Evolutionary conservation across 2,888 invertebrate genomes (phyloP).

Genomic region (Biston betularia): DNA sequence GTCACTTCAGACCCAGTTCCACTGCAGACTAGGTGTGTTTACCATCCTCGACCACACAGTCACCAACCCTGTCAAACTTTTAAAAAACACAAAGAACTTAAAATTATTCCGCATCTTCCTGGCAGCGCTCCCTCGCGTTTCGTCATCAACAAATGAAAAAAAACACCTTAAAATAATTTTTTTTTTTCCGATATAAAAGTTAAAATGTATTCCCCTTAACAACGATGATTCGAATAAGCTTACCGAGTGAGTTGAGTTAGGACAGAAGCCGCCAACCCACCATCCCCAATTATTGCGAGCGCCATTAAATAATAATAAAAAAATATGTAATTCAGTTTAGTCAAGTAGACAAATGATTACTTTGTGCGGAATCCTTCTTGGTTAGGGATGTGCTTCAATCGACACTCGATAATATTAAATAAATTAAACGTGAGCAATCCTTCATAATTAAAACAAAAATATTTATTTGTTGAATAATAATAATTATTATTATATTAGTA

Average conservation of each 20-base stretch:
- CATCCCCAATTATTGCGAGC: conserved; percentile 71
- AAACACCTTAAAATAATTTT: conserved; percentile 11
- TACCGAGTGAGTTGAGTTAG: conserved; percentile 63
- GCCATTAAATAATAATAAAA: conserved; percentile 82
- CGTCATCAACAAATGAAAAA: no score
- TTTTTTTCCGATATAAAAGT: neutral
- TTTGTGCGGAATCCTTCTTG: conserved; percentile 68
- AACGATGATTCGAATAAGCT: conserved; percentile 72
- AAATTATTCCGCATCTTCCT: no score
- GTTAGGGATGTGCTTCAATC: conserved; percentile 54
- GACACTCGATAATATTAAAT: neutral
- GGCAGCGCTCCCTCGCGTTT: no score
- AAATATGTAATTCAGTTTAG: conserved; percentile 85
- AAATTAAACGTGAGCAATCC: no score
- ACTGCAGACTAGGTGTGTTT: no score
- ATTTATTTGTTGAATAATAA: no score
- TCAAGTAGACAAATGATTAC: conserved; percentile 85
- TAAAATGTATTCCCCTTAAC: conserved; percentile 62
- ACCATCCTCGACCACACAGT: no score
- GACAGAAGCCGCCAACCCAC: conserved; percentile 71
- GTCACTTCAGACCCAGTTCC: no score
- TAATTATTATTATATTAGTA: no score
- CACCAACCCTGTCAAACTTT: no score
- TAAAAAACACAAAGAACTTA: no score
- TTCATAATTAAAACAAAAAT: no score